Evolutionary conservation across 1,140 invertebrate species (phyloP).

Genomic region (Teleogryllus occipitalis): DNA sequence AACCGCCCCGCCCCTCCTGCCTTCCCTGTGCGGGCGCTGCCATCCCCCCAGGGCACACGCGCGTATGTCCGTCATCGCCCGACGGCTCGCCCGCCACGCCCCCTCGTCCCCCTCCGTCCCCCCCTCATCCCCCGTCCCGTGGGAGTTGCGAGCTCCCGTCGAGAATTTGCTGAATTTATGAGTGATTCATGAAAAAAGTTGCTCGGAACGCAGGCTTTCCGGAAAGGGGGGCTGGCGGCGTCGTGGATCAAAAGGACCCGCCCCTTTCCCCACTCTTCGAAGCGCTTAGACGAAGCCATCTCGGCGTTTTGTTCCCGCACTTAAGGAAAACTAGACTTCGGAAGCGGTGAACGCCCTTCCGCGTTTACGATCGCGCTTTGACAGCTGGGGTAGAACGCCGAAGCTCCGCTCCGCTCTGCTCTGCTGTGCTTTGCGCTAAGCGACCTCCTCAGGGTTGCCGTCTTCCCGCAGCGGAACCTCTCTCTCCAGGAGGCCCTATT

Average conservation of each 20-base stretch:
- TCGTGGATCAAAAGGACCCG: background rate
- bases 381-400: no score
- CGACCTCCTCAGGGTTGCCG: no score
- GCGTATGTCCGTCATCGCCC: background rate
- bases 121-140: background rate
- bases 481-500: no score
- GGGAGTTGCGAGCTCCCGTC: background rate
- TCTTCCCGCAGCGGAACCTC: no score
- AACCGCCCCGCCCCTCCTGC: background rate
- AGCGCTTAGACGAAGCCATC: background rate
- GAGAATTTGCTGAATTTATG: background rate
- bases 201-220: background rate
- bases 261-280: background rate
- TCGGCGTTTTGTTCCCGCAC: background rate
- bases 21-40: background rate
- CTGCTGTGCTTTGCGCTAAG: no score
- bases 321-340: background rate
- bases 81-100: background rate
- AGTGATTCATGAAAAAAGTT: background rate
- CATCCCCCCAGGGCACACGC: background rate
- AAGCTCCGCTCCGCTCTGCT: no score
- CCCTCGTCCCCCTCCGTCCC: background rate
- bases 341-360: no score
- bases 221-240: background rate
- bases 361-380: no score